A percentile compares a stretch with the other conserved stretches of the same genome.
Conservation (phyloP, 2,888 invertebrate genomes). For the Mesorhabditis belari region DNA sequence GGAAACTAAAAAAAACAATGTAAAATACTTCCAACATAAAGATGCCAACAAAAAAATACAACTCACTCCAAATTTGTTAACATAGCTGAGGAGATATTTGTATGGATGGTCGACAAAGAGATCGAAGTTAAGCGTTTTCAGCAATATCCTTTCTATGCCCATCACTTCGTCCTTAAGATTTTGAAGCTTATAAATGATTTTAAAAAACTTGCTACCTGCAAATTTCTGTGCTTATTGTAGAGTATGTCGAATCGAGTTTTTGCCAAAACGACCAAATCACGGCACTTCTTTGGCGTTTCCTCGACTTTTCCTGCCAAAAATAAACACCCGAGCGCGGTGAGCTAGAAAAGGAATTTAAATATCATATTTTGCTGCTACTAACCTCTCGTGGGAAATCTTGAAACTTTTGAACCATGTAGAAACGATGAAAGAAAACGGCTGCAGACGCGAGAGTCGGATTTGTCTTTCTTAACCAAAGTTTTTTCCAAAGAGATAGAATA, state of each 20-base stretch:
- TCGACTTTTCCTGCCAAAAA: constrained; percentile 98
- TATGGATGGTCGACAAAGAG: constrained; percentile 66
- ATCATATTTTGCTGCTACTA: not conserved
- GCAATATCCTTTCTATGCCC: constrained; percentile 85
- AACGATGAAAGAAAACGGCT: constrained; percentile 95
- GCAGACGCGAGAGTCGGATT: constrained; percentile 91
- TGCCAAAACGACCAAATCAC: constrained; percentile 87
- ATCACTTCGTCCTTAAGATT: constrained; percentile 68
- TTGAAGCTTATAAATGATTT: not conserved
- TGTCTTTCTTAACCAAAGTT: constrained; percentile 56
- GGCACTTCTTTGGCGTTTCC: constrained; percentile 99
- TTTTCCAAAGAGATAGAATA: not conserved
- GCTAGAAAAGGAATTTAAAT: constrained; percentile 57
- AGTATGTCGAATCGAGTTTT: constrained; percentile 45
- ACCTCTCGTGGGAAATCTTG: constrained; percentile 88
- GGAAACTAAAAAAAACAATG: not conserved
- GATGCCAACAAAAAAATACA: no score
- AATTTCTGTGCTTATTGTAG: constrained; percentile 12
- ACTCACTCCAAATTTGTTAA: no score
- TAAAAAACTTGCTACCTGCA: constrained; percentile 10
- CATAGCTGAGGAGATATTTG: not conserved
- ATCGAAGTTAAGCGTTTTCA: constrained; percentile 97
- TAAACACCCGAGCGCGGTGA: constrained; percentile 90
- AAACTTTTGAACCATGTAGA: constrained; percentile 98
- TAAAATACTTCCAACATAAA: no score